These are phyloP conservation scores for Ganaspis brasiliensis DNA, from an alignment of 2,888 invertebrate species.

Conservation along the genomic window DNA sequence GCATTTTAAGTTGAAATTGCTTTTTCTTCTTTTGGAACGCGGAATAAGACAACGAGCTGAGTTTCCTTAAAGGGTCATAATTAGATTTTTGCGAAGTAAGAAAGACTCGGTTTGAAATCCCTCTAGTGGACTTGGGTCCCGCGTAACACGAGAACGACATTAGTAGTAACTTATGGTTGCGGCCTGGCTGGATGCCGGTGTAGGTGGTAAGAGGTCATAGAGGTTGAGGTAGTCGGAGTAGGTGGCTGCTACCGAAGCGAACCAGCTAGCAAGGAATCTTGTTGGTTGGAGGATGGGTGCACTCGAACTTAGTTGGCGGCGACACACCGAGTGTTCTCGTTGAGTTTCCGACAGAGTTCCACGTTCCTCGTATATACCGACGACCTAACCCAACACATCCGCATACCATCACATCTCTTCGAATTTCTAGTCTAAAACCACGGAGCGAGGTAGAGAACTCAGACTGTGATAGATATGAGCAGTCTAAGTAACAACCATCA, in stretches of 20 bases:
- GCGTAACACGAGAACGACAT: conserved; percentile 79
- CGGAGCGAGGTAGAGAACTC: conserved; percentile 48
- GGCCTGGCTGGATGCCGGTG: conserved; percentile 70
- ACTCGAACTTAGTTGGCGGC: conserved; percentile 76
- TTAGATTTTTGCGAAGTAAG: conserved; percentile 58
- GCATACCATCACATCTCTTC: conserved; percentile 23
- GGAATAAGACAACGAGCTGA: conserved; percentile 3
- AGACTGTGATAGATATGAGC: conserved; percentile 72
- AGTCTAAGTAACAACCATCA: conserved; percentile 75
- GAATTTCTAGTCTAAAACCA: conserved; percentile 53
- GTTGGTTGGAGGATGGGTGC: conserved; percentile 63
- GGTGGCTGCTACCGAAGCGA: conserved; percentile 60
- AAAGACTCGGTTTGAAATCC: conserved; percentile 57
- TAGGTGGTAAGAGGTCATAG: conserved; percentile 56
- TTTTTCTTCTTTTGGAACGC: neutral
- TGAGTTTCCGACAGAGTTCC: conserved; percentile 65
- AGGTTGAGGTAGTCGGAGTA: conserved; percentile 58
- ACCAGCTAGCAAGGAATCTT: conserved; percentile 65
- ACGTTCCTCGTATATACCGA: conserved; percentile 8
- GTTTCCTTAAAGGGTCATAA: conserved; percentile 50
- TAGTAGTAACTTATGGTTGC: conserved; percentile 79
- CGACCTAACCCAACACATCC: conserved; percentile 35
- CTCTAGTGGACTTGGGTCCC: conserved; percentile 60
- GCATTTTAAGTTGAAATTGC: neutral
- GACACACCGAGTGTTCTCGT: conserved; percentile 75